These are phyloP conservation scores for Ophion ellenae DNA, from an alignment of 2,888 invertebrate genomes.

Conservation along the genomic window DNA sequence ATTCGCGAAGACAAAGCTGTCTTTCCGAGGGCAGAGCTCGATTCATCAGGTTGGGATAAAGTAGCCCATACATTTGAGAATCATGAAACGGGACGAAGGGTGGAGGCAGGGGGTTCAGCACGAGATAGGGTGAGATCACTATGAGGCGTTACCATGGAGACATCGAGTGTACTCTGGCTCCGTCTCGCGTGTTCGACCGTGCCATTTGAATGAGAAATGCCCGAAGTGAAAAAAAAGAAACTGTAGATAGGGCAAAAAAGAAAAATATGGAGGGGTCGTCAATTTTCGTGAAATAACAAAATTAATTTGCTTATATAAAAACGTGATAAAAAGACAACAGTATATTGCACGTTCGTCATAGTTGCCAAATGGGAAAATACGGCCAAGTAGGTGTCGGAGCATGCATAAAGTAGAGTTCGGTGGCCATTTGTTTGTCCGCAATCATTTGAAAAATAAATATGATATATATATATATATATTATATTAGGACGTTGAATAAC, in stretches of 20 bases:
- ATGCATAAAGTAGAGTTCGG: too few species aligned
- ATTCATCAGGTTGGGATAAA: neutral
- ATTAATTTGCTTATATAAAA: neutral
- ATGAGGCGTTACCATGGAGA: conserved; percentile 68
- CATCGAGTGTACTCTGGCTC: conserved; percentile 69
- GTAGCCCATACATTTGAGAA: conserved; percentile 7
- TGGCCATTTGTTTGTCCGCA: too few species aligned
- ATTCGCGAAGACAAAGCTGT: neutral
- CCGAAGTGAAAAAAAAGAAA: neutral
- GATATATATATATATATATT: too few species aligned
- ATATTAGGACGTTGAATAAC: too few species aligned
- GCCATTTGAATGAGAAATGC: conserved; percentile 17
- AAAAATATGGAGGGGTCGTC: neutral
- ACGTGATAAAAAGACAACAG: neutral
- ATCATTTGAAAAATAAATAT: too few species aligned
- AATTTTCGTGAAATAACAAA: neutral
- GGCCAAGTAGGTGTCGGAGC: neutral
- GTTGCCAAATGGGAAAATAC: neutral
- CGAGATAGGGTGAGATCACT: conserved; percentile 65
- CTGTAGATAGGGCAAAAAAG: neutral
- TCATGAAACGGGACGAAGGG: conserved; percentile 11
- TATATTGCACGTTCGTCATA: neutral
- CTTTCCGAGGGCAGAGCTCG: neutral
- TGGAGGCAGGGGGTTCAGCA: conserved; percentile 43
- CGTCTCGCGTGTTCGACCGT: neutral